Evolutionary conservation across 2,888 invertebrate genomes (phyloP), one percentile per base, ranked within the genome.

Genomic region (Camptogramma bilineatum): DNA sequence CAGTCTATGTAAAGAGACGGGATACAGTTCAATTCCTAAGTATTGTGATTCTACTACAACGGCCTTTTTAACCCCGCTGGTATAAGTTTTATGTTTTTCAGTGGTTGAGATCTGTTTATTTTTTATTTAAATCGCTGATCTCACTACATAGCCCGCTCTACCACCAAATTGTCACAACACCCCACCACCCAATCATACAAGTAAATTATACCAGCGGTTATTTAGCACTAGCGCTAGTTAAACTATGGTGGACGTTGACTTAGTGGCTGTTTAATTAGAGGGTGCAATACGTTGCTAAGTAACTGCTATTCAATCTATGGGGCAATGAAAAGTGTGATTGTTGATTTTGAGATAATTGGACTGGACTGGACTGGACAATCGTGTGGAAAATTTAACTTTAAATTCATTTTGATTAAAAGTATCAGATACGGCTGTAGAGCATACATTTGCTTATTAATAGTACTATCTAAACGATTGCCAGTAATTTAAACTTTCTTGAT

Each of bases 241-340:
- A 78, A 77, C 77, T 86, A 84, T 83, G 82, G 84, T 77, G 80
- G 73, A 82, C 56, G 88, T 91, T 90, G 88, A 90, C 90, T 87
- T 85, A 88, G 86, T 85, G 85, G 77, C 83, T 77, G 82, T 86
- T 90, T 90, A 90, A 90, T 91, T 89, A 90, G 86, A 88, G 86
- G 90, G 91, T 83, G 86, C 78, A 74, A 84, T 90, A 88, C 88
- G 88, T 88, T 83, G 79, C 34, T 28, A 31, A 55, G 16, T 56
- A 62, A 68, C 62, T 57, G 9, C 9, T 65, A 54, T 61, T 57
- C 46, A 44, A 44, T 54, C 58, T 58, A 52, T 59, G 62, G 21
- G 52, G 52, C 31, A 48, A 21, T 58, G 18, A 62, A 57, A 62
- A 62, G 57, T 64, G 51, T 59, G 59, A 54, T 54, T 64, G 64